Conservation (phyloP, 2,888 invertebrate genomes). For the Euclidia mi region DNA sequence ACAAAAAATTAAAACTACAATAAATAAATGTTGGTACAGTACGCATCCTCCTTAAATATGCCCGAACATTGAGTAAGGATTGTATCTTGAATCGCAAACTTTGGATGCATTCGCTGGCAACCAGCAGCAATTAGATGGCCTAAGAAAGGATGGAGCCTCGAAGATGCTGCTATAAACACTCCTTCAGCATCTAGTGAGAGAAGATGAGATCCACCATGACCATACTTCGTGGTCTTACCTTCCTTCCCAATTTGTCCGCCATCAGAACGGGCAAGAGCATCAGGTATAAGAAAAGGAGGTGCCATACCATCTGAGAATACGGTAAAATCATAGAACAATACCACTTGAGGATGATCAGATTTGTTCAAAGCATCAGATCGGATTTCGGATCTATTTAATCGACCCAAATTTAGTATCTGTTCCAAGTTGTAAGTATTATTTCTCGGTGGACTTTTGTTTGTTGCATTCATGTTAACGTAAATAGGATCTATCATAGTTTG, state of each 20-base stretch:
- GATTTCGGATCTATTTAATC: conserved; percentile 48
- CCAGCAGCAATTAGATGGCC: conserved; percentile 67
- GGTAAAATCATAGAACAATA: conserved; percentile 72
- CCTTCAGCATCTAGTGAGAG: conserved; percentile 75
- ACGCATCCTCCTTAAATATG: conserved; percentile 65
- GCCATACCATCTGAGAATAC: conserved; percentile 58
- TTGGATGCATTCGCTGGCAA: conserved; percentile 70
- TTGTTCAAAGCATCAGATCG: conserved; percentile 24
- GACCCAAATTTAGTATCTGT: conserved; percentile 16
- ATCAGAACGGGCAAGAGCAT: conserved; percentile 43
- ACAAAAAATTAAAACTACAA: conserved; percentile 62
- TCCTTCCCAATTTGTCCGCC: conserved; percentile 11
- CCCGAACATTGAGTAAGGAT: conserved; percentile 71
- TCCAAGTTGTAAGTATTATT: conserved; percentile 13
- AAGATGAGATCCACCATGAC: conserved; percentile 45
- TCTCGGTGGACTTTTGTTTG: conserved; percentile 5
- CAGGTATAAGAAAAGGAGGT: conserved; percentile 56
- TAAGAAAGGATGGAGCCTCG: conserved; percentile 75
- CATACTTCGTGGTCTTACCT: conserved; percentile 29
- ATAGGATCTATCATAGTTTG: conserved; percentile 22
- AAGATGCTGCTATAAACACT: conserved; percentile 74
- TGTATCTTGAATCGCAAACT: conserved; percentile 71
- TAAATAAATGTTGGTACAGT: conserved; percentile 78
- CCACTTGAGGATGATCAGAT: conserved; percentile 59
- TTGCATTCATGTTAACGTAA: conserved; percentile 8